These are phyloP conservation scores for Ornithoptera priamus DNA, from an alignment of 2,888 invertebrate genomes.

Conservation along the genomic window DNA sequence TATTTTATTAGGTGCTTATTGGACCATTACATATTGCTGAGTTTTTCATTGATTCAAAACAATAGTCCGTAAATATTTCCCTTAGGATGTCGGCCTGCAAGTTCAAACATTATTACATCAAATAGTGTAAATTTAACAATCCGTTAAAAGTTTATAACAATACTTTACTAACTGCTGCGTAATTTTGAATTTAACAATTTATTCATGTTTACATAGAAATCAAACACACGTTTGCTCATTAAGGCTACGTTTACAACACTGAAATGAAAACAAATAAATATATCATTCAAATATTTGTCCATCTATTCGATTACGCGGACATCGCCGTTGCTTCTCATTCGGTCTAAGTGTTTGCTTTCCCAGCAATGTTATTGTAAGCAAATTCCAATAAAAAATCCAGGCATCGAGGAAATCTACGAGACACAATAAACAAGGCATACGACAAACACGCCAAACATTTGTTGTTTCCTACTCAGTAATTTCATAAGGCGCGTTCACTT, in stretches of 20 bases:
- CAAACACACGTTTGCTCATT: constrained; percentile 21
- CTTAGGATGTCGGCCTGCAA: too few species aligned
- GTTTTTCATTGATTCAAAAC: too few species aligned
- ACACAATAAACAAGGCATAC: constrained; percentile 62
- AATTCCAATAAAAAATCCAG: constrained; percentile 61
- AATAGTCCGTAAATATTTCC: too few species aligned
- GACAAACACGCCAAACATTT: constrained; percentile 45
- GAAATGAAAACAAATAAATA: constrained; percentile 32
- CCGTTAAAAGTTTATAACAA: neutral
- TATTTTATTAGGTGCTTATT: too few species aligned
- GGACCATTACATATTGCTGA: too few species aligned
- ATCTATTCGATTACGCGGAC: constrained; percentile 46
- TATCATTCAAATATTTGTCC: constrained; percentile 47
- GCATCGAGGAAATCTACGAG: constrained; percentile 49
- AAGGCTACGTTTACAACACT: constrained; percentile 13
- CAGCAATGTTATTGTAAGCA: constrained; percentile 64
- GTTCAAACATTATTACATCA: too few species aligned
- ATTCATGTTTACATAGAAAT: constrained; percentile 9
- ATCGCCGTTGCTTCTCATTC: constrained; percentile 31
- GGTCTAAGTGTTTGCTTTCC: constrained; percentile 59
- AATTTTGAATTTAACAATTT: neutral
- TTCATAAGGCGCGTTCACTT: constrained; percentile 57
- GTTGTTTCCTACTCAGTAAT: constrained; percentile 26
- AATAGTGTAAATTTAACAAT: neutral
- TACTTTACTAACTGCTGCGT: neutral